phyloP scores from a whole-genome alignment of 2,888 invertebrate genomes.

The Diadromus collaris region DNA sequence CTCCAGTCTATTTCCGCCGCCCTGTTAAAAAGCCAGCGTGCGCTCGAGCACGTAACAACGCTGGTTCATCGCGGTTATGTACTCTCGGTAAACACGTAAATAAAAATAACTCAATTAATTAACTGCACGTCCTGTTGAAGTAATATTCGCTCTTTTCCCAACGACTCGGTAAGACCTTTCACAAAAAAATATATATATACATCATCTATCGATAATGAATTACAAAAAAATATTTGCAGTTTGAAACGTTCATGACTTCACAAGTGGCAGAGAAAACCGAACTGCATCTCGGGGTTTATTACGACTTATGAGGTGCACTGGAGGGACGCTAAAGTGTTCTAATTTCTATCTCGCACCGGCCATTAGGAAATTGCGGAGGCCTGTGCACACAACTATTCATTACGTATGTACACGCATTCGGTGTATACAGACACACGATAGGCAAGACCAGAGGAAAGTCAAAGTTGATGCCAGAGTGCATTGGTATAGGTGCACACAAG shows the following conservation, averaged over 20 bases:
- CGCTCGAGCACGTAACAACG: background rate
- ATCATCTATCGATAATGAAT: conserved; percentile 1
- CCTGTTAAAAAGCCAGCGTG: background rate
- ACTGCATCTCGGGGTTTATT: conserved; percentile 46
- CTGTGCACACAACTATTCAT: conserved; percentile 59
- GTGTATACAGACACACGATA: conserved; percentile 4
- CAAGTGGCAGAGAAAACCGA: conserved; percentile 27
- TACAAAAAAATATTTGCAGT: conserved; percentile 14
- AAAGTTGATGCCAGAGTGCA: conserved; percentile 33
- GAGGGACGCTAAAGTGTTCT: conserved; percentile 36
- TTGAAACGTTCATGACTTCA: background rate
- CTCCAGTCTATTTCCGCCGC: conserved; percentile 28
- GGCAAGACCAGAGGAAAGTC: conserved; percentile 2
- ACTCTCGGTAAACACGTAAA: background rate
- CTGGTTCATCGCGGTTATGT: background rate
- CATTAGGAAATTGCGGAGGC: conserved; percentile 68
- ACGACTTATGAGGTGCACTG: conserved; percentile 19
- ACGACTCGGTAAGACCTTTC: background rate
- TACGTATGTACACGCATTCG: conserved; percentile 44
- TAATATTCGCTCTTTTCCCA: background rate
- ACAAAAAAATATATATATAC: background rate
- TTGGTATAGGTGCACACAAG: conserved; percentile 29
- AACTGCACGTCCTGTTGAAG: background rate
- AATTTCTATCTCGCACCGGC: conserved; percentile 54
- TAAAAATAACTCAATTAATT: conserved; percentile 26